Conservation (phyloP, 1,140 invertebrate species). For the Sycobia sp. region DNA sequence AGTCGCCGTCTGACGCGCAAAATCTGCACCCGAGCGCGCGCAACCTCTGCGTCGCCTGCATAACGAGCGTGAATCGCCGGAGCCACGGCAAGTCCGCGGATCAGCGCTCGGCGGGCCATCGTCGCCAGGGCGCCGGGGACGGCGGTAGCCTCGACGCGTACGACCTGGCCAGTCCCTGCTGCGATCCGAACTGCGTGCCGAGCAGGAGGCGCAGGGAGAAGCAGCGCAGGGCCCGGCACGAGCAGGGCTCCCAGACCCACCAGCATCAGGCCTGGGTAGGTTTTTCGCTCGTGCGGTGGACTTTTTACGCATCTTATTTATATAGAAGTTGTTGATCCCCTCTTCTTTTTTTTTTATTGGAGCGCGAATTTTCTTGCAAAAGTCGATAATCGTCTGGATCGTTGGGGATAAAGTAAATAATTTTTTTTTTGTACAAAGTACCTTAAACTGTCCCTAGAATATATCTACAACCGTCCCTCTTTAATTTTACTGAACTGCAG, state of each 20-base stretch:
- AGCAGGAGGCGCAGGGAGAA: conserved; percentile 68
- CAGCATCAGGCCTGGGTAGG: conserved; percentile 39
- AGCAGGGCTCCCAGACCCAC: conserved; percentile 43
- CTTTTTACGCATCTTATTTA: too few species aligned
- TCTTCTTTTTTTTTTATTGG: not conserved
- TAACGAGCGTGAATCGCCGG: conserved; percentile 63
- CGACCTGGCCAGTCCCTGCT: conserved; percentile 81
- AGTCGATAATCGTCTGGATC: too few species aligned
- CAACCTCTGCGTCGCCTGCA: conserved; percentile 76
- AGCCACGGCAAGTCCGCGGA: not conserved
- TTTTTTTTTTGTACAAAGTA: too few species aligned
- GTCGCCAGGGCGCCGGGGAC: conserved; percentile 57
- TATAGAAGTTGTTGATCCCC: not conserved
- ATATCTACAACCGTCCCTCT: too few species aligned
- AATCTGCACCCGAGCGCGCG: conserved; percentile 47
- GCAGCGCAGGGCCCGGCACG: conserved; percentile 48
- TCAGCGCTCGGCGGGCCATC: too few species aligned
- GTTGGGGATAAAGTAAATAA: too few species aligned
- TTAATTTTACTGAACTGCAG: too few species aligned
- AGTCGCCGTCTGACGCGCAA: conserved; percentile 33
- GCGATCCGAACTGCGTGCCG: conserved; percentile 81
- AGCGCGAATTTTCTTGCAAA: too few species aligned
- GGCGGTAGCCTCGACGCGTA: conserved; percentile 81
- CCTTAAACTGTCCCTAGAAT: too few species aligned
- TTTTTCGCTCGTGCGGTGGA: too few species aligned